phyloP scores from a whole-genome alignment of 2,113 vertebrate species.

The Anarrhichthys ocellatus region DNA sequence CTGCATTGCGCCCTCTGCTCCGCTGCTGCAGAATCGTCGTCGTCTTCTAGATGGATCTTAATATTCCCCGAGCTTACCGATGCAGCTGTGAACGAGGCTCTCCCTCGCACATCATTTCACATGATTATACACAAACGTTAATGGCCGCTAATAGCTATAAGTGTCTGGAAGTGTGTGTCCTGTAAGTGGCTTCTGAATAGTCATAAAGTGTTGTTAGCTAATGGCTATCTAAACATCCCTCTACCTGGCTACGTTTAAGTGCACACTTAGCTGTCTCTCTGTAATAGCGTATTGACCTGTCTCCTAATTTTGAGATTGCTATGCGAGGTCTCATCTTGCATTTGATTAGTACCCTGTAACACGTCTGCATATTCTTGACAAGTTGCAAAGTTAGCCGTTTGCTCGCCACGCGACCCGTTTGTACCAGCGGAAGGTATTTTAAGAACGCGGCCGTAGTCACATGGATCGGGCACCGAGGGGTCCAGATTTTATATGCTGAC shows the following conservation, averaged over 20 bases:
- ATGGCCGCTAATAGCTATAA: constrained; percentile 66
- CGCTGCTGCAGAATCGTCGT: constrained; percentile 25
- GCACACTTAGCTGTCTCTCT: constrained; percentile 59
- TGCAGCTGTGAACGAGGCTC: constrained; percentile 37
- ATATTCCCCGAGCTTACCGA: constrained; percentile 31
- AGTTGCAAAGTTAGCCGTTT: constrained; percentile 54
- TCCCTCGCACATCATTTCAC: constrained; percentile 58
- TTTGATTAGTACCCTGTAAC: constrained; percentile 60
- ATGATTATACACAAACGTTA: constrained; percentile 70
- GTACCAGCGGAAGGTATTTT: constrained; percentile 26
- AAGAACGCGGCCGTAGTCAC: constrained; percentile 11
- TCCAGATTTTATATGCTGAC: constrained; percentile 40
- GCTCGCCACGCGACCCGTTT: neutral
- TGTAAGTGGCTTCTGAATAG: constrained; percentile 66
- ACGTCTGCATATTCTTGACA: constrained; percentile 65
- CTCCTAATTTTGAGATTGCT: constrained; percentile 57
- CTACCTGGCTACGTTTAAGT: constrained; percentile 52
- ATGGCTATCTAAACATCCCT: constrained; percentile 67
- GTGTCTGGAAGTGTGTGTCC: constrained; percentile 64
- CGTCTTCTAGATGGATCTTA: constrained; percentile 51
- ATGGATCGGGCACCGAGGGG: neutral
- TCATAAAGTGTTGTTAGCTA: constrained; percentile 67
- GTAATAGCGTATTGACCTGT: constrained; percentile 65
- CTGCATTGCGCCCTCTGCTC: constrained; percentile 24
- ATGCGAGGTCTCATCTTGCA: constrained; percentile 54